Percentiles rank a stretch among this genome's conserved stretches.
These are phyloP conservation scores for Choloepus didactylus DNA, from an alignment of 2,797 vertebrate genomes.

Conservation along the genomic window DNA sequence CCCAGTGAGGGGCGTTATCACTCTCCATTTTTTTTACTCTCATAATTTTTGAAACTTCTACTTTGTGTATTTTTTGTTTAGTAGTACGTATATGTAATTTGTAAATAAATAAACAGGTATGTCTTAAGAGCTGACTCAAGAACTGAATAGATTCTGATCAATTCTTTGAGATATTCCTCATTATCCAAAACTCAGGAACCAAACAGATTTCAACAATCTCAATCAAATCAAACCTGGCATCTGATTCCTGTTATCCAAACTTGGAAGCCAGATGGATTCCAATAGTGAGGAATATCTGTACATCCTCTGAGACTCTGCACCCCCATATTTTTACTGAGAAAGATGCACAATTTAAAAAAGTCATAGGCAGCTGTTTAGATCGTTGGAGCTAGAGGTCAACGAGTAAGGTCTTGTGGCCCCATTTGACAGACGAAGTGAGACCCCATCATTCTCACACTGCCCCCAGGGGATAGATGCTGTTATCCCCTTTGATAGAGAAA, in stretches of 20 bases:
- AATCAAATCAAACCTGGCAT: neutral
- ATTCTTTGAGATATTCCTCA: neutral
- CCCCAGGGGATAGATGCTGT: neutral
- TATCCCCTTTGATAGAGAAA: fast-evolving
- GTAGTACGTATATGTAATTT: neutral
- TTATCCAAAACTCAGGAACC: neutral
- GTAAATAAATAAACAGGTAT: neutral
- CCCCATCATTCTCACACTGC: neutral
- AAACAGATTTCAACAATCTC: neutral
- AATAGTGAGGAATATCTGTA: neutral
- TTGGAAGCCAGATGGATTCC: too few relatives aligned
- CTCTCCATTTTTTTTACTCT: neutral
- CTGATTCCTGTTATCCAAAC: neutral
- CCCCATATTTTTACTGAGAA: neutral
- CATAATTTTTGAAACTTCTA: neutral
- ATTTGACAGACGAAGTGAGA: neutral
- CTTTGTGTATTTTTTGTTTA: too few relatives aligned
- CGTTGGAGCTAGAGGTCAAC: too few relatives aligned
- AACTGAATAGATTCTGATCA: neutral
- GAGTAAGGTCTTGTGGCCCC: neutral
- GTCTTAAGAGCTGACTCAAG: neutral
- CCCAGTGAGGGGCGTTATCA: neutral
- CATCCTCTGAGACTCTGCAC: neutral
- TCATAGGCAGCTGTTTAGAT: neutral
- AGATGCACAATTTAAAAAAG: neutral